Percentiles rank a stretch among this genome's conserved stretches.
Evolutionary conservation across 2,888 invertebrate species (phyloP).

Genomic region (Agriopis leucophaearia): DNA sequence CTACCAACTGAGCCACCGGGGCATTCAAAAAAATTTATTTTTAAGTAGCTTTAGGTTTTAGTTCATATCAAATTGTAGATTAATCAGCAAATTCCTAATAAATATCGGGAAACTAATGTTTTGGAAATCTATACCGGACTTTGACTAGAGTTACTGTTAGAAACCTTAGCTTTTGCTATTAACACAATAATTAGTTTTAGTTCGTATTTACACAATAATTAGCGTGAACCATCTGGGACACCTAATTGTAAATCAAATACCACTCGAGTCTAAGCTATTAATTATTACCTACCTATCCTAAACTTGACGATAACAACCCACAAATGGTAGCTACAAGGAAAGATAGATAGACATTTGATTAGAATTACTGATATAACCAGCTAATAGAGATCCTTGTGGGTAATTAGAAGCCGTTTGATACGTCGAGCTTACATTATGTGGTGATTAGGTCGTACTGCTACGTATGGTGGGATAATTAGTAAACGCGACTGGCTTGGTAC

Average conservation of each 20-base stretch:
- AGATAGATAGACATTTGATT: slow-evolving; percentile 17
- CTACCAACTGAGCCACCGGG: too few species aligned
- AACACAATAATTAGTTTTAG: neutral
- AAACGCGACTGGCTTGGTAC: slow-evolving; percentile 3
- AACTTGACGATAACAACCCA: slow-evolving; percentile 15
- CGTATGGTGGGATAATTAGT: slow-evolving; percentile 22
- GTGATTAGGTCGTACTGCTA: slow-evolving; percentile 22
- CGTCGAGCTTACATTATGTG: slow-evolving; percentile 21
- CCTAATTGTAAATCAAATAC: neutral
- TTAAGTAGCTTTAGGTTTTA: too few species aligned
- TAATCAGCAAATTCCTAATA: too few species aligned
- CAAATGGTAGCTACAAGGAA: slow-evolving; percentile 24
- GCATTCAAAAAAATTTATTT: too few species aligned
- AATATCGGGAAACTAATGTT: too few species aligned
- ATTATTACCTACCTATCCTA: neutral
- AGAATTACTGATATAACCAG: slow-evolving; percentile 8
- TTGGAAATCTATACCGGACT: too few species aligned
- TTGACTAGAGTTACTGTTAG: neutral
- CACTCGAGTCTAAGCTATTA: neutral
- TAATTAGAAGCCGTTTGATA: slow-evolving; percentile 27
- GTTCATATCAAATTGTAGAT: too few species aligned
- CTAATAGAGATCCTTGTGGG: slow-evolving; percentile 18
- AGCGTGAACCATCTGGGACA: neutral
- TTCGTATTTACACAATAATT: neutral
- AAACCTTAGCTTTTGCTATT: too few species aligned